These are phyloP conservation scores for Sylvicapra grimmia DNA, from an alignment of 2,113 vertebrate genomes.

Conservation along the genomic window DNA sequence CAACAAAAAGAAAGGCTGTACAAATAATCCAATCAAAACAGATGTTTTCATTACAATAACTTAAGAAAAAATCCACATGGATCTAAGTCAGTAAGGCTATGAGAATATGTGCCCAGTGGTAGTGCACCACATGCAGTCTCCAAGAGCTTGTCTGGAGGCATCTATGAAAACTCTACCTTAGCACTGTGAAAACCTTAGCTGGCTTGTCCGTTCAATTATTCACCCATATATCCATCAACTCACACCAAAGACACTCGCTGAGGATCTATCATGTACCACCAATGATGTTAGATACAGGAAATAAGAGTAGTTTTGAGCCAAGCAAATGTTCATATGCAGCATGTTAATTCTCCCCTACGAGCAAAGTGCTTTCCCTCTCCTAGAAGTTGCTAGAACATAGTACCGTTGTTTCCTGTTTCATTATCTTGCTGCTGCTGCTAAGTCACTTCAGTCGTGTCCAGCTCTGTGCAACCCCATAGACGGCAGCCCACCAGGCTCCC, in stretches of 20 bases:
- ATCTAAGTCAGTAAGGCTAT: not conserved
- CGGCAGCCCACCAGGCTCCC: too few species aligned
- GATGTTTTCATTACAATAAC: not conserved
- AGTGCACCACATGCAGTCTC: not conserved
- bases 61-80: not conserved
- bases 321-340: not conserved
- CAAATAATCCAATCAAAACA: not conserved
- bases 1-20: not conserved
- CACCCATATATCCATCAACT: not conserved
- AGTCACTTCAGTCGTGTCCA: too few species aligned
- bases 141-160: not conserved
- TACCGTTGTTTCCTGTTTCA: not conserved
- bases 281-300: not conserved
- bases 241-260: not conserved
- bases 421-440: not conserved
- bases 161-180: not conserved
- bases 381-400: not conserved
- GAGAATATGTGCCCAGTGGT: not conserved
- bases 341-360: not conserved
- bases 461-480: too few species aligned
- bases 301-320: not conserved
- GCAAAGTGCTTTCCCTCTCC: not conserved
- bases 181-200: not conserved
- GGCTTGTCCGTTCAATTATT: not conserved
- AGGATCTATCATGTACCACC: not conserved